Evolutionary conservation across 30 jellyfish, hydroid and myxozoan species (phyloP).

Genomic region (Chironex yamaguchii): DNA sequence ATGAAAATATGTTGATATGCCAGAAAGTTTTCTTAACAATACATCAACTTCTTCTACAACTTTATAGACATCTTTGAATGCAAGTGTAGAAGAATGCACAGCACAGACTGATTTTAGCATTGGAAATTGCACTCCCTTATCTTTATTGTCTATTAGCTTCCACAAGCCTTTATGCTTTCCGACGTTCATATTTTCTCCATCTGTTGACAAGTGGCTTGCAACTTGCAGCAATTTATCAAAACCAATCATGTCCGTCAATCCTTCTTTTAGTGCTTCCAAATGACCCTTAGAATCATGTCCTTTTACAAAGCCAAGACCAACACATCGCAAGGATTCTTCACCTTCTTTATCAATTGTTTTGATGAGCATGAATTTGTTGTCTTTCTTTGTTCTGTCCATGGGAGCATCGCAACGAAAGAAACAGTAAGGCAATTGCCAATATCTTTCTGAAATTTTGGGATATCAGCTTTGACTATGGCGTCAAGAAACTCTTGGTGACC

Average conservation of each 20-base stretch:
- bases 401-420: slow-evolving; percentile 23
- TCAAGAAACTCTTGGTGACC: slow-evolving; percentile 19
- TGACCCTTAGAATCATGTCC: slow-evolving; percentile 19
- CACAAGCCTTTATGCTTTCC: slow-evolving; percentile 37
- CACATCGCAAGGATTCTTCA: background rate
- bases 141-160: slow-evolving; percentile 19
- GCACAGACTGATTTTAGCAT: slow-evolving; percentile 59
- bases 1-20: slow-evolving; percentile 35
- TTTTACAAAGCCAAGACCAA: slow-evolving; percentile 28
- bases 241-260: slow-evolving; percentile 27
- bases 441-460: slow-evolving; percentile 6
- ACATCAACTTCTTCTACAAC: slow-evolving; percentile 32
- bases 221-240: background rate
- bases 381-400: slow-evolving; percentile 48
- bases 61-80: slow-evolving; percentile 44
- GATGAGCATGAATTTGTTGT: slow-evolving; percentile 35
- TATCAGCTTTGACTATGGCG: slow-evolving; percentile 9
- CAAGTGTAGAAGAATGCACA: slow-evolving; percentile 51
- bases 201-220: slow-evolving; percentile 15
- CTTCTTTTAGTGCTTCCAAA: slow-evolving; percentile 43
- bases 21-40: slow-evolving; percentile 7
- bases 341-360: background rate
- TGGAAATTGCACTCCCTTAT: slow-evolving; percentile 28
- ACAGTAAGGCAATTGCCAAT: background rate
- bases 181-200: slow-evolving; percentile 33